Evolutionary conservation across 2,797 vertebrate genomes (phyloP).

Genomic region (Aldrovandia affinis): DNA sequence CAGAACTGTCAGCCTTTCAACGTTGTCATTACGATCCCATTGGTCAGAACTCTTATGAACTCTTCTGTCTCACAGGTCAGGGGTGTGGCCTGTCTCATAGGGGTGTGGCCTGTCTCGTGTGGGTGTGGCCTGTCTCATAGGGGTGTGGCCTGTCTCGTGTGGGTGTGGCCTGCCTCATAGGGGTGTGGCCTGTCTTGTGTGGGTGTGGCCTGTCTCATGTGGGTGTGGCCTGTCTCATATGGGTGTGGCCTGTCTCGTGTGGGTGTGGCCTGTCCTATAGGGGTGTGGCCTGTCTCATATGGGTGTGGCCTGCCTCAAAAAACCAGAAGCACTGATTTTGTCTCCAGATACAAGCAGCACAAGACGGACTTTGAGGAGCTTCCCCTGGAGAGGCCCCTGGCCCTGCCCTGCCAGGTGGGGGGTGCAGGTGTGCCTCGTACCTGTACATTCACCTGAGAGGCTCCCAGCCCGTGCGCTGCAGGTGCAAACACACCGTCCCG

Average conservation of each 20-base stretch:
- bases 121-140: too few species aligned
- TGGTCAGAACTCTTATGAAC: background rate
- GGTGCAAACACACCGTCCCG: conserved; percentile 84
- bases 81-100: too few species aligned
- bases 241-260: too few species aligned
- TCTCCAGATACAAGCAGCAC: conserved; percentile 88
- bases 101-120: background rate
- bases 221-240: too few species aligned
- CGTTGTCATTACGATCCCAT: background rate
- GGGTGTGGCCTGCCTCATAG: too few species aligned
- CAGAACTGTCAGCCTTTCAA: background rate
- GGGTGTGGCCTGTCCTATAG: too few species aligned
- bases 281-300: too few species aligned
- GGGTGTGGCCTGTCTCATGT: too few species aligned
- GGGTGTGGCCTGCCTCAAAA: too few species aligned
- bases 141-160: background rate
- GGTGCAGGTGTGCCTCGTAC: conserved; percentile 78
- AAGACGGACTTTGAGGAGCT: conserved; percentile 83
- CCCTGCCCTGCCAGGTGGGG: conserved; percentile 76
- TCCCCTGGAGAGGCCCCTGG: conserved; percentile 75
- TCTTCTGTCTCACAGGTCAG: background rate
- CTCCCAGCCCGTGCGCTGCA: conserved; percentile 78
- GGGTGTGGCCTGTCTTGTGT: too few species aligned
- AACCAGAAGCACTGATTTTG: background rate
- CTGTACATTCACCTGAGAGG: conserved; percentile 77